Conservation (phyloP, 2,888 invertebrate genomes). For the Calliscelio sp. region DNA sequence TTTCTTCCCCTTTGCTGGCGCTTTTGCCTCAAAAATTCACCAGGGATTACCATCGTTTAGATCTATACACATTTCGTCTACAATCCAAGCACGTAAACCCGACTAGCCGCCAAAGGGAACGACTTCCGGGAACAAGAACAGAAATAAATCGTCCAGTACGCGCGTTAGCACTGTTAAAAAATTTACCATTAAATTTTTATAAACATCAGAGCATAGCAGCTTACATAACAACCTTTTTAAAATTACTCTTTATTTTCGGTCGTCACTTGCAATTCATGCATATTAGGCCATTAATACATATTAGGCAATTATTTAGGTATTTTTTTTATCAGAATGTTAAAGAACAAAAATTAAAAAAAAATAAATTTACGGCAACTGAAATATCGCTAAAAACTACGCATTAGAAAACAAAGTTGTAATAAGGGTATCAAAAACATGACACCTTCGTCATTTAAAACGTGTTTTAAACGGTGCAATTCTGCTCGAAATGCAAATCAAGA, state of each 20-base stretch:
- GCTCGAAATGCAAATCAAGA: too few relatives aligned
- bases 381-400: too few relatives aligned
- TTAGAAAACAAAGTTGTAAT: too few relatives aligned
- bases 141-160: conserved; percentile 55
- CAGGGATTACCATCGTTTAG: conserved; percentile 68
- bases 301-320: too few relatives aligned
- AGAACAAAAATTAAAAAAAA: too few relatives aligned
- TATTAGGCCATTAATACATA: too few relatives aligned
- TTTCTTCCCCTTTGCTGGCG: conserved; percentile 48
- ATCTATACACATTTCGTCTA: conserved; percentile 55
- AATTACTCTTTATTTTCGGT: conserved; percentile 2
- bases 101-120: conserved; percentile 53
- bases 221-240: background rate
- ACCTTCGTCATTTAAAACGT: too few relatives aligned
- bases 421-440: too few relatives aligned
- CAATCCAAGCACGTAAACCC: conserved; percentile 66
- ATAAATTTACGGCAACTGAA: too few relatives aligned
- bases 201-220: conserved; percentile 1
- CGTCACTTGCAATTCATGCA: too few relatives aligned
- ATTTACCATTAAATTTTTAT: conserved; percentile 28
- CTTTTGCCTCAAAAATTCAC: conserved; percentile 69
- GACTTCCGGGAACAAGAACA: conserved; percentile 60
- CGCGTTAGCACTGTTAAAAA: conserved; percentile 53
- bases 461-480: too few relatives aligned
- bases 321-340: too few relatives aligned